Conservation (phyloP, 2,888 invertebrate genomes). For the Cremastobaeus sp. region DNA sequence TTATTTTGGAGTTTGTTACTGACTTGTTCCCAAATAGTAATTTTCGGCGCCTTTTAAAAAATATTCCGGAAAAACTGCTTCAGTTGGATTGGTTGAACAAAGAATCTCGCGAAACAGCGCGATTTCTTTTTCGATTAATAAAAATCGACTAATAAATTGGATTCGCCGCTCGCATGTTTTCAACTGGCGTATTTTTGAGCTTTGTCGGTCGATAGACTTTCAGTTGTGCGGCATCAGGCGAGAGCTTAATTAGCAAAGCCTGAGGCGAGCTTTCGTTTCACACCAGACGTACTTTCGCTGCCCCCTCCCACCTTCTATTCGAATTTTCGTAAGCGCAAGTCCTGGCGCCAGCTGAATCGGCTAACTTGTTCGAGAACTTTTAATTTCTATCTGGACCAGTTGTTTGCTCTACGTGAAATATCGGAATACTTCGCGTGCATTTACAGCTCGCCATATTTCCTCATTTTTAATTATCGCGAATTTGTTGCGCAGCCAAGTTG, state of each 20-base stretch:
- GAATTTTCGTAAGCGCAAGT: slow-evolving; percentile 59
- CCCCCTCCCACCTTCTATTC: slow-evolving; percentile 33
- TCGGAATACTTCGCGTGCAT: slow-evolving; percentile 50
- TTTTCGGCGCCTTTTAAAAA: too few species aligned
- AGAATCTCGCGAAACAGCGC: too few species aligned
- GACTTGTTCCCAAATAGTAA: too few species aligned
- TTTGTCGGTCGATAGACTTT: slow-evolving; percentile 51
- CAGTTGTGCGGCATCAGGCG: slow-evolving; percentile 42
- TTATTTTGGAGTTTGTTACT: too few species aligned
- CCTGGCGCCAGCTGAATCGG: slow-evolving; percentile 57
- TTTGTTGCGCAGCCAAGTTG: slow-evolving; percentile 21
- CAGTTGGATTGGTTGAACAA: too few species aligned
- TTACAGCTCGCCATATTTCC: slow-evolving; percentile 31
- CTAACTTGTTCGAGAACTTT: slow-evolving; percentile 58
- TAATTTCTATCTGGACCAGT: slow-evolving; percentile 61
- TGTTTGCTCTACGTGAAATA: slow-evolving; percentile 55
- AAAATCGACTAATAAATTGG: too few species aligned
- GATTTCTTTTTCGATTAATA: too few species aligned
- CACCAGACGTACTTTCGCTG: slow-evolving; percentile 55
- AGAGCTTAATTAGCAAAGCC: slow-evolving; percentile 58
- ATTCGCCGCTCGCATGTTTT: too few species aligned
- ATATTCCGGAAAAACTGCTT: too few species aligned
- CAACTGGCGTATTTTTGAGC: slow-evolving; percentile 36
- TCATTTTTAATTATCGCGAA: slow-evolving; percentile 44
- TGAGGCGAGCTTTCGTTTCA: slow-evolving; percentile 58